Evolutionary conservation across 1,140 invertebrate species (phyloP), one percentile per base, ranked within the genome.

Genomic region (Aporrectodea caliginosa): DNA sequence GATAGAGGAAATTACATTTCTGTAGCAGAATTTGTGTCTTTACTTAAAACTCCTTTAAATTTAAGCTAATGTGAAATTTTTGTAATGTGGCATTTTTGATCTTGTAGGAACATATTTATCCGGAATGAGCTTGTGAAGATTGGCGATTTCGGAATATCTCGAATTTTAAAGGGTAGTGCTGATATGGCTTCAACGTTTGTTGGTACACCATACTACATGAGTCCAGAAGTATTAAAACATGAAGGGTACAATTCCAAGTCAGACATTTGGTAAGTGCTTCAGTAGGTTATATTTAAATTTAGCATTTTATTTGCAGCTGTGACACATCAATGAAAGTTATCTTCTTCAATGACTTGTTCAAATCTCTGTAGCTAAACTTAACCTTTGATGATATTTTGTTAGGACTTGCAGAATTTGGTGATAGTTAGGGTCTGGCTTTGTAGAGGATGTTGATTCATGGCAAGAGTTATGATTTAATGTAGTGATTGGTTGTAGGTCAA

Each of bases 201-300:
- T 34, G 87, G 87, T 75, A 88, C 87, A 16, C 86, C 87, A 1
- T 87, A 87, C 80, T 88, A 88, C 79, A 88, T 88, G 87, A 87
- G 86, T 78, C 87, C 87, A 29, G 87, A 89, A 80, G 87, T 88
- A 2, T 79, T 89, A 14, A 88, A 88, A 84, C 87, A 88, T 83
- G 88, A 89, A 81, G 87, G 87, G 0, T 89, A 89, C 81, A 87
- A 88, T 82, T 86, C 87, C 78, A 88, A 88, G 77, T 86, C 85
- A 68, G 87, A 88, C 80, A 84, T 88, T 35, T 88, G 87, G 87
- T 85, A 58, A n/a, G n/a, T n/a, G n/a, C n/a, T n/a, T n/a, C n/a
- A n/a, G n/a, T n/a, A n/a, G n/a, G n/a, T n/a, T n/a, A n/a, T n/a
- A n/a, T n/a, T n/a, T n/a, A n/a, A n/a, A n/a, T n/a, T n/a, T n/a